Conservation (phyloP, 2,113 vertebrate species). For the Proteles cristata region DNA sequence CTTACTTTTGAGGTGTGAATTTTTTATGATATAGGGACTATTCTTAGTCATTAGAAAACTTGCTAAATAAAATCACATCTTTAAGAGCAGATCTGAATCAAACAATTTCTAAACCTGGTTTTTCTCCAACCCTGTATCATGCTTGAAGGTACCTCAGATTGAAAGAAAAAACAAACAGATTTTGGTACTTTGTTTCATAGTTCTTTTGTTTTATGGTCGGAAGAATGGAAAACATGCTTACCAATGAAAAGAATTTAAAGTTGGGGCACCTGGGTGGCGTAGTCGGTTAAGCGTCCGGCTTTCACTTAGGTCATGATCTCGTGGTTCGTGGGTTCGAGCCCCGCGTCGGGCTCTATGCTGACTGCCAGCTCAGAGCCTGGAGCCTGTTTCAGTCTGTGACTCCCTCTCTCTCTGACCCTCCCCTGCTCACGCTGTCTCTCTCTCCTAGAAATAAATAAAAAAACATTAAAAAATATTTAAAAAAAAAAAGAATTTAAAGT, state of each 20-base stretch:
- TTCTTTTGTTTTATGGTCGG: not conserved
- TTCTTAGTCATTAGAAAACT: not conserved
- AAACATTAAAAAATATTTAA: no score
- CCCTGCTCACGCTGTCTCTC: no score
- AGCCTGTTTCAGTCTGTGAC: no score
- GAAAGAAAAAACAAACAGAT: not conserved
- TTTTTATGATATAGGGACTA: not conserved
- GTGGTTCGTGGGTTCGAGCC: no score
- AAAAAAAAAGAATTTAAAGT: not conserved
- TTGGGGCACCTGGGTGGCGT: no score
- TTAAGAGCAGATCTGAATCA: not conserved
- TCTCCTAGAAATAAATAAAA: no score
- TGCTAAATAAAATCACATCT: not conserved
- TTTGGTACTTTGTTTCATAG: not conserved
- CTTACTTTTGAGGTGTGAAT: not conserved
- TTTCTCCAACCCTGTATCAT: not conserved
- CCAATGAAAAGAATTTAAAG: not conserved
- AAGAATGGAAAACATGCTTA: not conserved
- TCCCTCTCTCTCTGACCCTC: no score
- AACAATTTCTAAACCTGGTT: not conserved
- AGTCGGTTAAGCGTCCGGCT: no score
- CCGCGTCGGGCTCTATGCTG: no score
- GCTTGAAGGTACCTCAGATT: not conserved
- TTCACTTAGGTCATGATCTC: no score
- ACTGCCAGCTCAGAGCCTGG: no score